Conservation (phyloP, 2,888 invertebrate species). For the Argyresthia albistria region DNA sequence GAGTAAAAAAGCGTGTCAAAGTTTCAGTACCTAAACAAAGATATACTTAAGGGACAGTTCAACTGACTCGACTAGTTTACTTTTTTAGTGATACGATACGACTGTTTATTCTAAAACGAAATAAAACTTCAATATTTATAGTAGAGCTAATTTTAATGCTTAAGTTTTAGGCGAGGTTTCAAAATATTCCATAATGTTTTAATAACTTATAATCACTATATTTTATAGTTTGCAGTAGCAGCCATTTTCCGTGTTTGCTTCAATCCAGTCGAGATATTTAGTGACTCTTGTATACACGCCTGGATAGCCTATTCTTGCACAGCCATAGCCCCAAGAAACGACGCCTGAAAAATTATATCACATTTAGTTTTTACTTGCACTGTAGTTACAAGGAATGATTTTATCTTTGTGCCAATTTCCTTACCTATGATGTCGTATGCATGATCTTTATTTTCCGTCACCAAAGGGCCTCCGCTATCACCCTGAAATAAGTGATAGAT, state of each 20-base stretch:
- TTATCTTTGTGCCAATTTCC: constrained; percentile 7
- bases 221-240: constrained; percentile 84
- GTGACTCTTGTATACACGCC: constrained; percentile 89
- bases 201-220: neutral
- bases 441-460: constrained; percentile 76
- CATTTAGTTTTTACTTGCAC: neutral
- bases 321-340: constrained; percentile 92
- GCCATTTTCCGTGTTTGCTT: constrained; percentile 82
- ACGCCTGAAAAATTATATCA: constrained; percentile 66
- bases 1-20: no score
- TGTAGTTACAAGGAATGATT: neutral
- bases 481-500: constrained; percentile 62
- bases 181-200: no score
- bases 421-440: constrained; percentile 84
- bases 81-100: no score
- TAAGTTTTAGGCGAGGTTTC: no score
- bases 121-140: no score
- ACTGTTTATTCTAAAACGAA: no score
- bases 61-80: no score
- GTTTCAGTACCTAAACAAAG: no score
- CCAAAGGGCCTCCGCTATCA: constrained; percentile 84
- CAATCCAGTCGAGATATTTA: constrained; percentile 86
- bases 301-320: constrained; percentile 87
- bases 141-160: no score
- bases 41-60: no score